phyloP scores from a whole-genome alignment of 1,140 invertebrate genomes.

The Eupristina koningsbergeri region DNA sequence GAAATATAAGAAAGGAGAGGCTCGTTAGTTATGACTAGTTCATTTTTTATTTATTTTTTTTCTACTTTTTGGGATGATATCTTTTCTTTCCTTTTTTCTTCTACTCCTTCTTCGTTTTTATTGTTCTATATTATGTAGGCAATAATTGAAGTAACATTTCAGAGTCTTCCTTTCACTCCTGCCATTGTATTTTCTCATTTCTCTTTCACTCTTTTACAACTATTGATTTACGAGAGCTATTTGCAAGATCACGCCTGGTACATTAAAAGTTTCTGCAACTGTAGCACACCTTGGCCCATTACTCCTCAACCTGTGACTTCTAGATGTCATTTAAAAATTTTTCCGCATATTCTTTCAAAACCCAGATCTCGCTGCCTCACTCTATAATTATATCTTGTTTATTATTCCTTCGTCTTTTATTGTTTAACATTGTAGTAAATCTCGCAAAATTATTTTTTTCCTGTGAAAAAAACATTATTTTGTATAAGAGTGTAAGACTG shows the following conservation, averaged over 20 bases:
- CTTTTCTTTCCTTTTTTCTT: background rate
- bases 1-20: constrained; percentile 24
- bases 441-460: too few relatives aligned
- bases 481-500: too few relatives aligned
- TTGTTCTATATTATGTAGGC: background rate
- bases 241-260: constrained; percentile 68
- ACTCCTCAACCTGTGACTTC: constrained; percentile 51
- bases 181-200: background rate
- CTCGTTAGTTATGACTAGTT: constrained; percentile 70
- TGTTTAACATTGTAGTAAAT: background rate
- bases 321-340: constrained; percentile 55
- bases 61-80: background rate
- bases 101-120: constrained; percentile 10
- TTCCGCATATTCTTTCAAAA: background rate
- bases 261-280: constrained; percentile 68
- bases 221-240: constrained; percentile 70
- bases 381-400: background rate
- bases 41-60: constrained; percentile 50
- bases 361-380: background rate
- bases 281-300: constrained; percentile 54
- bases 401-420: background rate
- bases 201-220: constrained; percentile 42
- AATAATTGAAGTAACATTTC: background rate
- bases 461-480: too few relatives aligned
- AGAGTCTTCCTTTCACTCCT: background rate